A percentile compares a stretch with the other conserved stretches of the same genome.
Evolutionary conservation across 2,113 vertebrate species (phyloP).

Genomic region (Rhizomys pruinosus): DNA sequence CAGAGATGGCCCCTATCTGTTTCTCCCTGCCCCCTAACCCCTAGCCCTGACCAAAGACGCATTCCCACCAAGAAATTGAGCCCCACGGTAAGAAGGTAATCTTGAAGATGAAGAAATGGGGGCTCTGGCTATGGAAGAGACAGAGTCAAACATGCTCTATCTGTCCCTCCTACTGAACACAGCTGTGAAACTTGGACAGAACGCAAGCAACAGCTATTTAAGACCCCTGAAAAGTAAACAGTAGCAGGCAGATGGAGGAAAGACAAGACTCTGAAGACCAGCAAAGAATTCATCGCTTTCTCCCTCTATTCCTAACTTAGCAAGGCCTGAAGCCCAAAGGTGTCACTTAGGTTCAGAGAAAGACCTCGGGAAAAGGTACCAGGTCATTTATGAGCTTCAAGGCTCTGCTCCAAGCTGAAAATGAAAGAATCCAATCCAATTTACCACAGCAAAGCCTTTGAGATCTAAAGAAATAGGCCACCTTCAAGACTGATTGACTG

Average conservation of each 20-base stretch:
- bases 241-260: not conserved
- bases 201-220: accelerated
- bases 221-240: not conserved
- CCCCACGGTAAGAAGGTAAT: not conserved
- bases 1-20: not conserved
- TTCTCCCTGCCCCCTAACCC: too few relatives aligned
- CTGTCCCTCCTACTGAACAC: not conserved
- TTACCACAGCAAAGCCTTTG: not conserved
- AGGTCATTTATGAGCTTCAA: too few relatives aligned
- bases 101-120: not conserved
- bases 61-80: not conserved
- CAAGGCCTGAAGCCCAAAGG: not conserved
- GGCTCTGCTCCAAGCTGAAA: too few relatives aligned
- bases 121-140: not conserved
- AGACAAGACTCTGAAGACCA: not conserved
- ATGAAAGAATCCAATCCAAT: too few relatives aligned
- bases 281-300: not conserved
- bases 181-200: not conserved
- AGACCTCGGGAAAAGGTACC: too few relatives aligned
- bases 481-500: not conserved
- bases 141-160: accelerated
- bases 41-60: not conserved
- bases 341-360: not conserved
- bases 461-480: not conserved
- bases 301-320: not conserved